Evolutionary conservation across 2,888 invertebrate genomes (phyloP).

Genomic region (Danaus chrysippus): DNA sequence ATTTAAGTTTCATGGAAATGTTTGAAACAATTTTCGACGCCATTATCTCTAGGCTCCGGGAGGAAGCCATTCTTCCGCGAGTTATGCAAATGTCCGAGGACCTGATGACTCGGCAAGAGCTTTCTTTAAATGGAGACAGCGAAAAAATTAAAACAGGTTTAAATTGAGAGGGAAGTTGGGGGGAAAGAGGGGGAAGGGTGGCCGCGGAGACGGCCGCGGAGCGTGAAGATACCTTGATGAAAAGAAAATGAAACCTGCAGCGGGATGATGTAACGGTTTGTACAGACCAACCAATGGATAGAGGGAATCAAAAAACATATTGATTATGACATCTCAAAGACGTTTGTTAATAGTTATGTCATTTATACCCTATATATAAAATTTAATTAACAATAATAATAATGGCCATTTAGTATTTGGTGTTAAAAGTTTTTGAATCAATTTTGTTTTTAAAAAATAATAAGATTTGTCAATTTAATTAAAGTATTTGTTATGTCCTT

Average conservation of each 20-base stretch:
- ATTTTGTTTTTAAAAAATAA: no score
- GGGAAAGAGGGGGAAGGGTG: slow-evolving; percentile 19
- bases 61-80: slow-evolving; percentile 13
- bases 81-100: slow-evolving; percentile 28
- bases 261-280: slow-evolving; percentile 30
- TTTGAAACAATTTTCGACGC: slow-evolving; percentile 20
- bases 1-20: slow-evolving; percentile 7
- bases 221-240: slow-evolving; percentile 66
- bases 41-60: slow-evolving; percentile 15
- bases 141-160: slow-evolving; percentile 52
- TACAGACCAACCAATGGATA: slow-evolving; percentile 21
- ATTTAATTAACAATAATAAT: no score
- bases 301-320: neutral
- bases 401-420: no score
- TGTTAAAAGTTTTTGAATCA: no score
- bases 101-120: slow-evolving; percentile 26
- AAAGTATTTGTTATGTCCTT: no score
- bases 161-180: slow-evolving; percentile 41
- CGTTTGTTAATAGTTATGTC: neutral
- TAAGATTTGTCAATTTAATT: no score
- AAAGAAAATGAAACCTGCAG: slow-evolving; percentile 62
- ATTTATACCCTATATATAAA: no score
- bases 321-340: neutral
- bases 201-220: slow-evolving; percentile 45
- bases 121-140: slow-evolving; percentile 32